These are phyloP conservation scores for Lasioglossum vierecki DNA, from an alignment of 2,888 invertebrate species.

Conservation along the genomic window DNA sequence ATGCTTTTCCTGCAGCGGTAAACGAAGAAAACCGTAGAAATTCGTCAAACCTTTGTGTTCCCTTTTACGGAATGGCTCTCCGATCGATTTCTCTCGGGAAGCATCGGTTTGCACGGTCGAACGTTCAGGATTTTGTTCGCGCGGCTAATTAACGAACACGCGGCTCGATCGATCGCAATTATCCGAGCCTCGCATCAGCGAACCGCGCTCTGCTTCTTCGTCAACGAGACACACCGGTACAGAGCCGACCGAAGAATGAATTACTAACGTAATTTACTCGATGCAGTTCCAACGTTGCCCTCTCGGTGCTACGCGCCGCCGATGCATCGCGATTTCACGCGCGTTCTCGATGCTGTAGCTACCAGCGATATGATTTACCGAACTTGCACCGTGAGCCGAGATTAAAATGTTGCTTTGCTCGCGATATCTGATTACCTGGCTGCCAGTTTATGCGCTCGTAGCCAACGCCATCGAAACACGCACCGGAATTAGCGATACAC, in stretches of 20 bases:
- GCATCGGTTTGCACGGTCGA: background rate
- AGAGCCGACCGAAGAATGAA: slow-evolving; percentile 24
- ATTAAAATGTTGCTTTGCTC: slow-evolving; percentile 37
- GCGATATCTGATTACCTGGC: slow-evolving; percentile 38
- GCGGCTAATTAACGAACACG: background rate
- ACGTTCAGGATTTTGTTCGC: background rate
- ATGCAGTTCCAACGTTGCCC: background rate
- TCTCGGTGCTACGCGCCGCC: background rate
- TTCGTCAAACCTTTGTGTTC: background rate
- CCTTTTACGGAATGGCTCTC: background rate
- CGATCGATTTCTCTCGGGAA: background rate
- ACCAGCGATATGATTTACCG: slow-evolving; percentile 46
- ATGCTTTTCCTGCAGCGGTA: background rate
- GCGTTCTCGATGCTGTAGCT: background rate
- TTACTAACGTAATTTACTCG: slow-evolving; percentile 46
- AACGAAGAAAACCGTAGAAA: background rate
- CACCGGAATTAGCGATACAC: background rate
- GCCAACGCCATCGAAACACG: background rate
- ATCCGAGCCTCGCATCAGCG: background rate
- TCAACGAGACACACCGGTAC: background rate
- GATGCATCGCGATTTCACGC: slow-evolving; percentile 35
- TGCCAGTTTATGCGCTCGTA: background rate
- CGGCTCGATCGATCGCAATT: slow-evolving; percentile 14
- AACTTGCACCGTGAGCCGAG: slow-evolving; percentile 21
- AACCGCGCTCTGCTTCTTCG: slow-evolving; percentile 7